Conservation (phyloP, 2,797 vertebrate genomes). For the Lindbergichthys nudifrons region DNA sequence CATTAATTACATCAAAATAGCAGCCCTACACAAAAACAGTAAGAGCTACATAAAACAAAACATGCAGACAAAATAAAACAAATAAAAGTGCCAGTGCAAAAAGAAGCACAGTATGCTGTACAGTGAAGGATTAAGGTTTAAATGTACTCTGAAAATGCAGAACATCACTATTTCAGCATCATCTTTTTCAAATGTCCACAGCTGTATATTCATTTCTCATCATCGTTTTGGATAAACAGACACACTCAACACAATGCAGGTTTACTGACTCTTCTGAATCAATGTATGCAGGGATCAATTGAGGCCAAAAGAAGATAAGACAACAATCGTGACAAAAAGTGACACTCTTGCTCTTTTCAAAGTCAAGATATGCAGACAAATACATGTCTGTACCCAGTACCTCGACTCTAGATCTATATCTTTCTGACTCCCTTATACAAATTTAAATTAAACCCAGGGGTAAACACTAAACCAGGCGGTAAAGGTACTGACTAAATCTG, state of each 20-base stretch:
- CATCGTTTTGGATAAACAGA: not conserved
- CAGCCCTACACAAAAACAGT: not conserved
- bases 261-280: not conserved
- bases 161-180: constrained; percentile 16
- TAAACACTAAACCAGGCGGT: constrained; percentile 19
- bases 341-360: not conserved
- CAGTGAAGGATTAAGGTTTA: not conserved
- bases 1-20: no score
- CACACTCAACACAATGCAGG: not conserved
- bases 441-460: constrained; percentile 17
- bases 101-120: not conserved
- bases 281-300: not conserved
- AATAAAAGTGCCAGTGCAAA: not conserved
- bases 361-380: not conserved
- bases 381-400: not conserved
- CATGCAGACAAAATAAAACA: not conserved
- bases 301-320: not conserved
- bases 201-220: constrained; percentile 18
- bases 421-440: constrained; percentile 1
- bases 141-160: not conserved
- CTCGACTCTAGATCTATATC: not conserved
- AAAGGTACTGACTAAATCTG: constrained; percentile 22
- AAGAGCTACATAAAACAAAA: not conserved
- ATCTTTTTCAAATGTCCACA: not conserved
- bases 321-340: not conserved